A percentile compares a stretch with the other conserved stretches of the same genome.
These are phyloP conservation scores for Grapholita molesta DNA, from an alignment of 1,140 invertebrate species.

Conservation along the genomic window DNA sequence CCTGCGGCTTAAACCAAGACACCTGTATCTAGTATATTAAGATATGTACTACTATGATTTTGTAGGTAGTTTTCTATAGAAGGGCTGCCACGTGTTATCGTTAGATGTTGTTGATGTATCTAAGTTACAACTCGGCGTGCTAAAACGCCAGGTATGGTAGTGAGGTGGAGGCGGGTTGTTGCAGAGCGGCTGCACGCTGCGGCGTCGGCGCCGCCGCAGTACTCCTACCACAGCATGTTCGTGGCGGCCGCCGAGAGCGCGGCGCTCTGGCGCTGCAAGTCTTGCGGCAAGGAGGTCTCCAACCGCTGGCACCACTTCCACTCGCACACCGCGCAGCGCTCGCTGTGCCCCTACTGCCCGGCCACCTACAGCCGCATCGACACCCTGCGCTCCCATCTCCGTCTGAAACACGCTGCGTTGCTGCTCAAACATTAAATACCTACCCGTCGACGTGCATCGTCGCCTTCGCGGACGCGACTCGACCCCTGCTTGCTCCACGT, in stretches of 20 bases:
- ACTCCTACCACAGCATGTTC: constrained; percentile 90
- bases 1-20: too few relatives aligned
- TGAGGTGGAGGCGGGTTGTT: constrained; percentile 31
- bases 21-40: too few relatives aligned
- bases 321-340: constrained; percentile 88
- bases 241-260: constrained; percentile 83
- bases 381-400: constrained; percentile 86
- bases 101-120: too few relatives aligned
- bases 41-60: too few relatives aligned
- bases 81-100: too few relatives aligned
- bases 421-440: constrained; percentile 74
- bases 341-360: constrained; percentile 89
- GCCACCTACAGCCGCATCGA: constrained; percentile 92
- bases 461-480: constrained; percentile 19
- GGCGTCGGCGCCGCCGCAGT: constrained; percentile 62
- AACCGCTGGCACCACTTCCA: constrained; percentile 93
- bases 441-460: neutral
- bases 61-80: too few relatives aligned
- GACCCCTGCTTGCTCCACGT: constrained; percentile 40
- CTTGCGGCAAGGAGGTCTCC: constrained; percentile 90
- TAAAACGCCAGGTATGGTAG: constrained; percentile 21
- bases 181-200: constrained; percentile 46
- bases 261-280: constrained; percentile 86
- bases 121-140: neutral
- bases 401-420: constrained; percentile 84